Conservation (phyloP, 2,113 vertebrate species). For the Tursiops truncatus region DNA sequence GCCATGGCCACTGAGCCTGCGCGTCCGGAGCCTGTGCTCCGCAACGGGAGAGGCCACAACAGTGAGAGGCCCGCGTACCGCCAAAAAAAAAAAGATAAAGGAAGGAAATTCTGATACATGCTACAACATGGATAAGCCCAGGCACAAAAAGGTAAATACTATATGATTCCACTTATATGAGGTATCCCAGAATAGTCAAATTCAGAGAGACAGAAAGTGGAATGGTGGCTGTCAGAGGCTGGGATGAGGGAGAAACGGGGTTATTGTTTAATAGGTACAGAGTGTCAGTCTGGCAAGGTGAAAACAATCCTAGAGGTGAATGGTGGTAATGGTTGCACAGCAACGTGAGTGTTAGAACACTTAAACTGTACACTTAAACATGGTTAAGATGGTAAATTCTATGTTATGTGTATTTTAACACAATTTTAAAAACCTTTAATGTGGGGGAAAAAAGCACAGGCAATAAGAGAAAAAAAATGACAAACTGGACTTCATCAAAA, state of each 20-base stretch:
- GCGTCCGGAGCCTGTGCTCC: no score
- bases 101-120: not conserved
- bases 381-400: not conserved
- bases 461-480: not conserved
- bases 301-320: not conserved
- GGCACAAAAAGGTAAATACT: not conserved
- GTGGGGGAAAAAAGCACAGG: accelerated
- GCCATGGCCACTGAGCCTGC: no score
- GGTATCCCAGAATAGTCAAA: not conserved
- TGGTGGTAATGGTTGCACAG: not conserved
- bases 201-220: not conserved
- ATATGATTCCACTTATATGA: not conserved
- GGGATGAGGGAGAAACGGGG: accelerated
- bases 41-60: no score
- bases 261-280: not conserved
- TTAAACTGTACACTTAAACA: not conserved
- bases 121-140: not conserved
- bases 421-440: not conserved
- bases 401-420: not conserved
- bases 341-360: not conserved
- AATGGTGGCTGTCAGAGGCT: not conserved
- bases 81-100: no score
- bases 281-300: not conserved
- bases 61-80: no score
- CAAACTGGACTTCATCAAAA: not conserved